Conservation (phyloP, 2,888 invertebrate genomes). For the Alloplasta piceator region DNA sequence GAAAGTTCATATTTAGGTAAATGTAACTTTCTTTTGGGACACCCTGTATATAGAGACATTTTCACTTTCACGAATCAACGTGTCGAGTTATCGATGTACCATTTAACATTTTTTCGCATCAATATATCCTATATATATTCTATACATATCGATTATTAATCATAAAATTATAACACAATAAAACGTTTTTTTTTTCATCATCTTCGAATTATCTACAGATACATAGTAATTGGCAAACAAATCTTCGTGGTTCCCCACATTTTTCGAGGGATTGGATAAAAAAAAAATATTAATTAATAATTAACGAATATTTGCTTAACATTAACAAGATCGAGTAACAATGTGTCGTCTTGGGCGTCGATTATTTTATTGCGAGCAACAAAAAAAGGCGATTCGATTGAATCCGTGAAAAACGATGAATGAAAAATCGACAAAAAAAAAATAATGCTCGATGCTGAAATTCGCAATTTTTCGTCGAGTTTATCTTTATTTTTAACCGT, state of each 20-base stretch:
- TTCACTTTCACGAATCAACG: conserved; percentile 64
- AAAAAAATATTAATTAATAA: conserved; percentile 26
- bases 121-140: conserved; percentile 39
- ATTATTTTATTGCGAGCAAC: no score
- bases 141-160: conserved; percentile 27
- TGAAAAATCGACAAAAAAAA: conserved; percentile 10
- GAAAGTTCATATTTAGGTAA: no score
- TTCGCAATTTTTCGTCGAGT: conserved; percentile 10
- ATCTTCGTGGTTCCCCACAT: conserved; percentile 20
- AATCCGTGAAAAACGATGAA: neutral
- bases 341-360: no score
- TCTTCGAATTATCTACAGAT: conserved; percentile 57
- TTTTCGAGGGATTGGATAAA: conserved; percentile 34
- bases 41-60: no score
- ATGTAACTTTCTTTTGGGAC: no score
- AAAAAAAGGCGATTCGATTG: conserved; percentile 34
- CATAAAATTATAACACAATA: conserved; percentile 57
- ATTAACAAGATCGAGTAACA: conserved; percentile 56
- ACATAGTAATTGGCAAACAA: conserved; percentile 62
- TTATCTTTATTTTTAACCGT: conserved; percentile 7
- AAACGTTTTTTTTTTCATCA: conserved; percentile 46
- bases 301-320: conserved; percentile 44
- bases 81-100: conserved; percentile 62
- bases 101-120: conserved; percentile 20
- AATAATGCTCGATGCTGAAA: neutral